These are phyloP conservation scores for Emesis furor DNA, from an alignment of 2,888 invertebrate species.

Conservation along the genomic window DNA sequence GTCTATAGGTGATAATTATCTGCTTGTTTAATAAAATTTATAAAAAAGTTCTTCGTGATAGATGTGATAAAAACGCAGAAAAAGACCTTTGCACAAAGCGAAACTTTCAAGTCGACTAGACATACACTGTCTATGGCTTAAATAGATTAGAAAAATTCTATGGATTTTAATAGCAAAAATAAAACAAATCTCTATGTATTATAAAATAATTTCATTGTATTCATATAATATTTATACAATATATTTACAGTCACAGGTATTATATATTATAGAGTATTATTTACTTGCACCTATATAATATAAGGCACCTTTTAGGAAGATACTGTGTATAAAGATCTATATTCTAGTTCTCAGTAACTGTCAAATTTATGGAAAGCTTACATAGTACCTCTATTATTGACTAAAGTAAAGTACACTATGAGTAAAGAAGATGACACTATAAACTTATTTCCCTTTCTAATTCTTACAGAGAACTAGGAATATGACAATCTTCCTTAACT, in stretches of 20 bases:
- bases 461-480: background rate
- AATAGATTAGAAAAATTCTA: too few species aligned
- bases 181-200: constrained; percentile 81
- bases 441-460: background rate
- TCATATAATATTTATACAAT: too few species aligned
- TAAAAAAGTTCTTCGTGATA: too few species aligned
- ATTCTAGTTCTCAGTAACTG: background rate
- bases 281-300: constrained; percentile 86
- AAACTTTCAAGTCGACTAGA: too few species aligned
- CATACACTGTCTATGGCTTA: too few species aligned
- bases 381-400: background rate
- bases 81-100: too few species aligned
- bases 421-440: background rate
- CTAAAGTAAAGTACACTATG: constrained; percentile 8
- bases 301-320: constrained; percentile 89
- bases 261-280: constrained; percentile 87
- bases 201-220: constrained; percentile 91
- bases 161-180: constrained; percentile 46
- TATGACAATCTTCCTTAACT: background rate
- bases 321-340: constrained; percentile 77
- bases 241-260: constrained; percentile 86
- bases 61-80: too few species aligned
- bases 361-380: too few species aligned
- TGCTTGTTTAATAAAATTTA: too few species aligned
- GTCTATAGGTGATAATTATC: too few species aligned